Percentiles rank a stretch among this genome's conserved stretches.
These are phyloP conservation scores for Napeogenes inachia DNA, from an alignment of 2,888 invertebrate genomes.

Conservation along the genomic window DNA sequence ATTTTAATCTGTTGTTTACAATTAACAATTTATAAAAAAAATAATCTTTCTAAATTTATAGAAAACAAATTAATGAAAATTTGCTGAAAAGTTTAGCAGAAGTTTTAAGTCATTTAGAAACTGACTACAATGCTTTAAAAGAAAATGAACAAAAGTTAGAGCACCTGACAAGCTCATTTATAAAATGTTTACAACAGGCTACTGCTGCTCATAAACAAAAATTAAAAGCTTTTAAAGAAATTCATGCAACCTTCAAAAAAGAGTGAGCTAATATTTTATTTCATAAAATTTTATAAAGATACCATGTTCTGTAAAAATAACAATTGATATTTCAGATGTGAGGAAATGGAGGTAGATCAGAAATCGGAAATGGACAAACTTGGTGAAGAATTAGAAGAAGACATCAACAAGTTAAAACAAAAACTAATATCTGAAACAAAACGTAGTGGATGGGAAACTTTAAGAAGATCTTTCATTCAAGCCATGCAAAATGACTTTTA, in stretches of 20 bases:
- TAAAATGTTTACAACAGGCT: constrained; percentile 61
- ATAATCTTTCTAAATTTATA: constrained; percentile 34
- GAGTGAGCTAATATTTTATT: constrained; percentile 42
- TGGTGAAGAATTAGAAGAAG: constrained; percentile 56
- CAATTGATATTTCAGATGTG: constrained; percentile 43
- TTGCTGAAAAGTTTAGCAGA: constrained; percentile 50
- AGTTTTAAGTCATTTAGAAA: constrained; percentile 49
- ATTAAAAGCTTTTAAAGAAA: constrained; percentile 52
- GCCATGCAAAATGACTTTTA: constrained; percentile 63
- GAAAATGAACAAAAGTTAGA: constrained; percentile 65
- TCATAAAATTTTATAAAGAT: constrained; percentile 20
- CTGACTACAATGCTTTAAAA: constrained; percentile 55
- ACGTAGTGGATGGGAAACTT: constrained; percentile 55
- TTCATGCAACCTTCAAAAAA: constrained; percentile 50
- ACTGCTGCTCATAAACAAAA: constrained; percentile 55
- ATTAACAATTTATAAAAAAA: not conserved
- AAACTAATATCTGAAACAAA: constrained; percentile 61
- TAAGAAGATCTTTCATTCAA: constrained; percentile 56
- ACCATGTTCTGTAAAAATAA: constrained; percentile 2
- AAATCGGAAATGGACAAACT: constrained; percentile 51
- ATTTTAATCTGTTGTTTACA: constrained; percentile 1
- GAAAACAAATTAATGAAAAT: constrained; percentile 51
- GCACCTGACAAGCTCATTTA: constrained; percentile 50
- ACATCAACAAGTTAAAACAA: constrained; percentile 56
- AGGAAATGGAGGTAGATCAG: constrained; percentile 53